These are phyloP conservation scores for Crioceris asparagi DNA, from an alignment of 2,888 invertebrate genomes.

Conservation along the genomic window DNA sequence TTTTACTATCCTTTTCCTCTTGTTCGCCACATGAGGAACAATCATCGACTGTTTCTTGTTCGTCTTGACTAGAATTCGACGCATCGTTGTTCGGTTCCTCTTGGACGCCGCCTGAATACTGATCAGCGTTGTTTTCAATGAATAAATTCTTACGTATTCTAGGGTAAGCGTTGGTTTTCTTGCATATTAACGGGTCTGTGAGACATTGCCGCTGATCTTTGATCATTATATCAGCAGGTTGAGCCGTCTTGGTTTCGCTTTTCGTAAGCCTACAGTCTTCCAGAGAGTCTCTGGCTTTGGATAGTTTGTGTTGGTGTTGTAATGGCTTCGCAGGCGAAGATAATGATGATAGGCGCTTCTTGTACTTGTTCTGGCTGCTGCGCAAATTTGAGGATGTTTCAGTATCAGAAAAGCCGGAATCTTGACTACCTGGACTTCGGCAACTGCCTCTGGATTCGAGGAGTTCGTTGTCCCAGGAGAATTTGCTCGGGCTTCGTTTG, in stretches of 20 bases:
- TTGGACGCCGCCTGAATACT: conserved; percentile 30
- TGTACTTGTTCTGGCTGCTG: conserved; percentile 12
- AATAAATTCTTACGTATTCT: not conserved
- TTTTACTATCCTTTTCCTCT: no score
- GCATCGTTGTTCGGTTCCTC: conserved; percentile 22
- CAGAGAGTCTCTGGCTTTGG: no score
- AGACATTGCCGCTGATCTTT: no score
- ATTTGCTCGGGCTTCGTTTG: conserved; percentile 55
- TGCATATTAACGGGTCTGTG: no score
- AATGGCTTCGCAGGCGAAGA: conserved; percentile 10
- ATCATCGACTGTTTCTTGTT: conserved; percentile 23
- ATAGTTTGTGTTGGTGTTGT: conserved; percentile 32
- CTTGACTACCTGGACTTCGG: conserved; percentile 58
- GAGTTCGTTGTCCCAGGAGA: conserved; percentile 49
- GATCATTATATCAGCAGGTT: no score
- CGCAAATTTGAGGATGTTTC: conserved; percentile 49
- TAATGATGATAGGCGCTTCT: no score
- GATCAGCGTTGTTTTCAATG: conserved; percentile 20
- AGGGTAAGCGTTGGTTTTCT: no score
- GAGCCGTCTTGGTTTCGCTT: conserved; percentile 17
- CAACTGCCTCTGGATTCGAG: conserved; percentile 40
- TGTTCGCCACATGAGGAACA: conserved; percentile 17
- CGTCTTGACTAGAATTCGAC: conserved; percentile 23
- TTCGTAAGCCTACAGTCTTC: conserved; percentile 16
- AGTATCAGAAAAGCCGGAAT: conserved; percentile 68